phyloP scores from a whole-genome alignment of 37 sponge, comb jelly and placozoan species.

The Cladorhizidae sp. region DNA sequence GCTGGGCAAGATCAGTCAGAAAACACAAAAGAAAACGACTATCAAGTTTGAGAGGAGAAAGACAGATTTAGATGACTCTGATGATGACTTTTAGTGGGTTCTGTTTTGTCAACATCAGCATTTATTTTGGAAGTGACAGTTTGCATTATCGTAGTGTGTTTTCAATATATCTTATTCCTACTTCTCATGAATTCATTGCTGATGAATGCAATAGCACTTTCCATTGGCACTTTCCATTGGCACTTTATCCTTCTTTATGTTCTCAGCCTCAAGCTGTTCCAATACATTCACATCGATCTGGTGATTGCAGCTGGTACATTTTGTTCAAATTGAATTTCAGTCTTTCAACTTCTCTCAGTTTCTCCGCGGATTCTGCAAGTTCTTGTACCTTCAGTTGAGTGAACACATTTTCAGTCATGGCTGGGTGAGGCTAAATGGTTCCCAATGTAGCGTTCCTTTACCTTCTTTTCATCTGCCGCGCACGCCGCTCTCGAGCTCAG shows the following conservation, averaged over 20 bases:
- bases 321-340: slow-evolving; percentile 40
- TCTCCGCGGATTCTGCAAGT: slow-evolving; percentile 12
- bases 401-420: too few species aligned
- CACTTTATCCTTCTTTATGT: neutral
- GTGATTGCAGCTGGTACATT: slow-evolving; percentile 13
- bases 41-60: slow-evolving; percentile 89
- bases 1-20: slow-evolving; percentile 76
- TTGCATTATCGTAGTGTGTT: neutral
- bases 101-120: neutral
- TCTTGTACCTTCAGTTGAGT: too few species aligned
- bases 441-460: too few species aligned
- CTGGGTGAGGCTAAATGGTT: too few species aligned
- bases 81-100: slow-evolving; percentile 54
- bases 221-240: neutral
- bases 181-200: neutral
- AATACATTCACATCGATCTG: neutral
- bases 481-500: too few species aligned
- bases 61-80: slow-evolving; percentile 53
- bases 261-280: neutral
- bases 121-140: neutral
- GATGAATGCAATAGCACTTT: neutral
- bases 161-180: neutral
- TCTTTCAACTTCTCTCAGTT: slow-evolving; percentile 19
- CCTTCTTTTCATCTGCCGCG: too few species aligned
- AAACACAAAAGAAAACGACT: slow-evolving; percentile 81